These are phyloP conservation scores for Chorisops tibialis DNA, from an alignment of 2,888 invertebrate genomes.

Conservation along the genomic window DNA sequence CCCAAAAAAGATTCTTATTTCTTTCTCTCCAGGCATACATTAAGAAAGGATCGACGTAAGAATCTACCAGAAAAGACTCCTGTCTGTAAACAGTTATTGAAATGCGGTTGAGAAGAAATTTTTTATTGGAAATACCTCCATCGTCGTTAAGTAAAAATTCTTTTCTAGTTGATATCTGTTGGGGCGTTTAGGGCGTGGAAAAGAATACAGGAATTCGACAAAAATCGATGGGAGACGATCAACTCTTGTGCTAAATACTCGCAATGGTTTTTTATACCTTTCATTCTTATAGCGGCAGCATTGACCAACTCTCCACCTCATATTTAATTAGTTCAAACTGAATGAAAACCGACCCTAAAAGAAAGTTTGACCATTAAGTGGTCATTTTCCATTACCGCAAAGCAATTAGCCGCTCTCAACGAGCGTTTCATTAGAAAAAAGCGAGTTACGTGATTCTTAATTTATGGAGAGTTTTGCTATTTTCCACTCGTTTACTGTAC, in stretches of 20 bases:
- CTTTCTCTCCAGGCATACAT: too few species aligned
- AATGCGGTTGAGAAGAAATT: conserved; percentile 31
- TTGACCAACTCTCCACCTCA: neutral
- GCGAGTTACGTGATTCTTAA: conserved; percentile 25
- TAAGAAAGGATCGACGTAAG: neutral
- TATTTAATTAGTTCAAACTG: neutral
- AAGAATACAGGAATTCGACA: conserved; percentile 10
- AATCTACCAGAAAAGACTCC: neutral
- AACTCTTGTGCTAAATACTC: conserved; percentile 27
- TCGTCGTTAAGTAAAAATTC: conserved; percentile 32
- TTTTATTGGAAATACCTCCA: conserved; percentile 32
- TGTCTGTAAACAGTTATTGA: conserved; percentile 31
- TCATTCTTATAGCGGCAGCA: too few species aligned
- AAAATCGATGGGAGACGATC: conserved; percentile 24
- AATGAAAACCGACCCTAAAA: neutral
- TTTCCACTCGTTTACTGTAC: conserved; percentile 17
- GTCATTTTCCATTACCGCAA: conserved; percentile 24
- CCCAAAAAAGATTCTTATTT: too few species aligned
- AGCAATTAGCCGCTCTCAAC: neutral
- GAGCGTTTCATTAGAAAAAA: conserved; percentile 20
- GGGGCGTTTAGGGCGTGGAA: conserved; percentile 6
- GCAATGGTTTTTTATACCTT: neutral
- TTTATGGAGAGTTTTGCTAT: conserved; percentile 16
- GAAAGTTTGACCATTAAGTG: conserved; percentile 5
- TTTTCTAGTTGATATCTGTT: conserved; percentile 28